phyloP scores from a whole-genome alignment of 2,113 vertebrate genomes.

The Irena cyanogastra region DNA sequence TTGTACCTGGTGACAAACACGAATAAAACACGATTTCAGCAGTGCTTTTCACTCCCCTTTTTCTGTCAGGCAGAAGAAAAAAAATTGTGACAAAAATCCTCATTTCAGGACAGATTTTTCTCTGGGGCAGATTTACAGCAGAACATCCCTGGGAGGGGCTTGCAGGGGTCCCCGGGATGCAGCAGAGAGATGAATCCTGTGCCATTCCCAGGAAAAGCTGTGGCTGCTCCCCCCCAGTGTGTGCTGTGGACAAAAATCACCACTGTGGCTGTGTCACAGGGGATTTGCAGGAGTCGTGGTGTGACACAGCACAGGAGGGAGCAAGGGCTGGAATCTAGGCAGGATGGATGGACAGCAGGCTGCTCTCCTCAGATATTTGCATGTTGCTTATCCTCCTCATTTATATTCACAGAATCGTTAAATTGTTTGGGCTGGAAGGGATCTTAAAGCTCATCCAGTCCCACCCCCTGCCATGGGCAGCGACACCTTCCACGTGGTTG shows the following conservation, averaged over 20 bases:
- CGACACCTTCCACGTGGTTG: neutral
- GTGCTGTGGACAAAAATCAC: neutral
- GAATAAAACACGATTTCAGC: neutral
- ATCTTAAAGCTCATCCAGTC: neutral
- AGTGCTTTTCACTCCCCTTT: neutral
- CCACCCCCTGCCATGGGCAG: neutral
- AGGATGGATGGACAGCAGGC: neutral
- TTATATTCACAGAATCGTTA: neutral
- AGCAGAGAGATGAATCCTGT: neutral
- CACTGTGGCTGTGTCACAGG: neutral
- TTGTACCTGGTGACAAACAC: neutral
- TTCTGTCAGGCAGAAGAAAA: neutral
- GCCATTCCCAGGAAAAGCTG: neutral
- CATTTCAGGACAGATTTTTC: neutral
- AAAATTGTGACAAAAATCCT: neutral
- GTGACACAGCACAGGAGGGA: neutral
- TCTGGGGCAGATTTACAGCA: neutral
- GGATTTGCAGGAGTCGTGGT: neutral
- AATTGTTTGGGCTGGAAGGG: neutral
- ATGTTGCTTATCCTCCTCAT: neutral
- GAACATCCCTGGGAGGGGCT: neutral
- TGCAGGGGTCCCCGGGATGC: fast-evolving
- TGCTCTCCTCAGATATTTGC: neutral
- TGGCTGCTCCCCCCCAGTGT: neutral
- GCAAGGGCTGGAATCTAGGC: neutral